Base-by-base conservation (phyloP, 2,888 invertebrate genomes). In the Tetragonisca angustula region DNA sequence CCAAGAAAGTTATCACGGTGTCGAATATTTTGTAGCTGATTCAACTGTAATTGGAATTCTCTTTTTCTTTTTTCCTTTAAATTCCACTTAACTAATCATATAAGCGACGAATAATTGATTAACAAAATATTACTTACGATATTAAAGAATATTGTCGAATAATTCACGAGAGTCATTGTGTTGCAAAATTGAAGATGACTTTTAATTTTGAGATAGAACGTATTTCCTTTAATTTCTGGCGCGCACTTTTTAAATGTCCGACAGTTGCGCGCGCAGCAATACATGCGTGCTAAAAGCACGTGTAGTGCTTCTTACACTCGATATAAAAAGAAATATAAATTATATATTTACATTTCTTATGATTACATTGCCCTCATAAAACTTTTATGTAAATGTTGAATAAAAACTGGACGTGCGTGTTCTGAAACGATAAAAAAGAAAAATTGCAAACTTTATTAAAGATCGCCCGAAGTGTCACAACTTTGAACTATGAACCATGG, bases 221-320 rank as follows among this genome's bases (percentile, higher is more conserved):
- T 32, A 4, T n/a, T n/a, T 50, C 36, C 17, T 49, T 59, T n/a
- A 64, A 52, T 19, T 61, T 54, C 9, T 21, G 36, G 24, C 52
- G 73, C 73, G 64, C 2, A 32, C 36, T 24, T 74, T 74, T 74
- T 32, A 62, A 74, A 74, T 50, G 9, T 21, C 2, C 19, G 15
- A 19, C 19, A 50, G 59, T 1, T 49, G 74, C 74, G 65, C 65
- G 65, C 65, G 54, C 54, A 65, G 1, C 24, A 50, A 21, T 32
- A 1, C n/a, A 5, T 50, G 36, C 61, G 17, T 19, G 17, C 24
- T 19, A 2, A 15, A 15, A 43, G 2, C 54, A 56, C 54, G 43
- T 50, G 54, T 59, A 15, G 1, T 11, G 43, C 43, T 43, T 43
- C 43, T 43, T 43, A 43, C 11, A 43, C 43, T 43, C 43, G 43